Percentiles rank a stretch among this genome's conserved stretches.
Evolutionary conservation across 2,113 vertebrate genomes (phyloP).

Genomic region (western clawed frog (Xenopus tropicalis)): DNA sequence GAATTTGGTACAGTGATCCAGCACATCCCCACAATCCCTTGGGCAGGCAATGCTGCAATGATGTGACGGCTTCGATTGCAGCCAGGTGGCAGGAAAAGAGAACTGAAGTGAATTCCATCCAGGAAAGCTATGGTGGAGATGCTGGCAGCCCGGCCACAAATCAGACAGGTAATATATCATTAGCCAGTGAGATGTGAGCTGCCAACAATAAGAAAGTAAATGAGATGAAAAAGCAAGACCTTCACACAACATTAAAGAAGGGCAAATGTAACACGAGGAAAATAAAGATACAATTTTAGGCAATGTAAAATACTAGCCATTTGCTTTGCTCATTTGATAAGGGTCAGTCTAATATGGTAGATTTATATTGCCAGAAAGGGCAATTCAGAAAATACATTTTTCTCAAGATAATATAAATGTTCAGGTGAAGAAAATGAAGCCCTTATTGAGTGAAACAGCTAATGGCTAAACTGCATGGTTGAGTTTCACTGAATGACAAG

Average conservation of each 20-base stretch:
- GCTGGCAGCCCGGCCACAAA: conserved; percentile 2
- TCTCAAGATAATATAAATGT: no score
- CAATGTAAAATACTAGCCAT: background rate
- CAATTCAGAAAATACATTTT: no score
- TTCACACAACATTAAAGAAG: conserved; percentile 13
- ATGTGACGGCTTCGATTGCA: conserved; percentile 8
- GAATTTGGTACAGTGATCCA: conserved; percentile 16
- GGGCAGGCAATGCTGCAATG: background rate
- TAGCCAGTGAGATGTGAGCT: conserved; percentile 5
- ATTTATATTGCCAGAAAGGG: background rate
- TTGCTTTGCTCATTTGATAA: background rate
- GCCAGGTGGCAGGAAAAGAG: conserved; percentile 9
- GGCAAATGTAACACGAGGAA: background rate
- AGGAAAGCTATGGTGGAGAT: conserved; percentile 9
- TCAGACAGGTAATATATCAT: conserved; percentile 28
- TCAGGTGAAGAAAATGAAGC: no score
- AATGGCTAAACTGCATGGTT: no score
- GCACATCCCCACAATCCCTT: conserved; percentile 8
- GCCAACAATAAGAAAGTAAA: background rate
- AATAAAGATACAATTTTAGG: background rate
- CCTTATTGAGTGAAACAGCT: no score
- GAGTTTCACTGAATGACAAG: no score
- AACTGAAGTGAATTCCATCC: conserved; percentile 12
- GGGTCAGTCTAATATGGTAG: background rate
- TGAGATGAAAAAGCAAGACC: background rate